Percentiles rank a stretch among this genome's conserved stretches.
Evolutionary conservation across 2,797 vertebrate genomes (phyloP).

Genomic region (Pseudomugil tenellus): DNA sequence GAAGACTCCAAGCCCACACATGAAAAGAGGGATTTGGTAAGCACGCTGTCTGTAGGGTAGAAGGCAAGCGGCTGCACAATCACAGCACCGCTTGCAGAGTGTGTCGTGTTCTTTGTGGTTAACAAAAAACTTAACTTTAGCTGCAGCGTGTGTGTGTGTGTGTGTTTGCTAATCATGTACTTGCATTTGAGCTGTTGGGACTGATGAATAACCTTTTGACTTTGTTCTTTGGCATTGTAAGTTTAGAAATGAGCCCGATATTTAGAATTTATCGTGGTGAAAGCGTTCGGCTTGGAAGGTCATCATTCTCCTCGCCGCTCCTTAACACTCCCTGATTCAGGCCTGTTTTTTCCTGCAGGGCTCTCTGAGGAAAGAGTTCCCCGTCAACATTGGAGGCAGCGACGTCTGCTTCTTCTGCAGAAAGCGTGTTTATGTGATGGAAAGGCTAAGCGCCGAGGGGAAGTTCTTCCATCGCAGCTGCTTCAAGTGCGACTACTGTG

Average conservation of each 20-base stretch:
- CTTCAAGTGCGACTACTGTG: conserved; percentile 97
- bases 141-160: conserved; percentile 39
- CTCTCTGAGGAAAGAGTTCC: conserved; percentile 95
- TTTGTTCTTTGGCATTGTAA: conserved; percentile 20
- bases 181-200: conserved; percentile 13
- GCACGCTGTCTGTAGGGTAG: conserved; percentile 58
- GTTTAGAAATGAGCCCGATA: conserved; percentile 5
- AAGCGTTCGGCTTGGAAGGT: conserved; percentile 4
- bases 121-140: conserved; percentile 23
- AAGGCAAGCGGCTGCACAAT: conserved; percentile 33
- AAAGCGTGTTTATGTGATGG: conserved; percentile 97
- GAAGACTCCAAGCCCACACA: conserved; percentile 85
- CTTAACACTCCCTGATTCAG: neutral
- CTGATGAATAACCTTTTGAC: conserved; percentile 22
- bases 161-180: conserved; percentile 35
- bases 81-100: conserved; percentile 6
- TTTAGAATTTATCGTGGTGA: neutral
- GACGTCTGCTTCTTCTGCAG: conserved; percentile 97
- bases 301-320: neutral
- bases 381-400: conserved; percentile 94
- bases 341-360: conserved; percentile 76
- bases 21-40: conserved; percentile 97
- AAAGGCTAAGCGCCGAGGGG: conserved; percentile 95
- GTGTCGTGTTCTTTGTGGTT: conserved; percentile 21
- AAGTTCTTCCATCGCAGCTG: conserved; percentile 99